Evolutionary conservation across 2,113 vertebrate genomes (phyloP), one percentile per base, ranked within the genome.

Genomic region (Triplophysa siluroides): DNA sequence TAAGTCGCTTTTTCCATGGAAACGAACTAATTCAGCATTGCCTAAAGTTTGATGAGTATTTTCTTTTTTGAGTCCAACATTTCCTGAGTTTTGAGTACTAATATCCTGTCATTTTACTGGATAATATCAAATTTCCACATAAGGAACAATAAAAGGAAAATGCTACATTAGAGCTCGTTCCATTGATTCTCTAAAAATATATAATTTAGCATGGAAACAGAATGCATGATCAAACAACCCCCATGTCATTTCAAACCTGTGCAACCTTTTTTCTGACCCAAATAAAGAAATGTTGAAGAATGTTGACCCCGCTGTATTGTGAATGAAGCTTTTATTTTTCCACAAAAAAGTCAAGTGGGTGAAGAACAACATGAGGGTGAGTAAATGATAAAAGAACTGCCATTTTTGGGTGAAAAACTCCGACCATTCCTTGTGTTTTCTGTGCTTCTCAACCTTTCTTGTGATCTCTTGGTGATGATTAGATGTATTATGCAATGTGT

Each of bases 1-100:
- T 24, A 19, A 38, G 56, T 29, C 13, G 33, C 47, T 14, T 79
- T 72, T 71, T 72, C 43, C 68, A 79, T 64, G 54, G n/a, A 58
- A 58, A 21, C 21, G n/a, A 58, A 58, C 19, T 9, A 58, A 21
- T 58, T 58, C 8, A 58, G 45, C 19, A 14, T 56, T 38, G 10
- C n/a, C 54, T 50, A 54, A 13, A 6, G 50, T 19, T 29, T 64
- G 52, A 74, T n/a, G 60, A 21, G 33, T 61, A 29, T 61, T 56
- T 79, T 11, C 41, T 29, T 16, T 47, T 18, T 50, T 41, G 21
- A 71, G 14, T 12, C 6, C 33, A 38, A 38, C 33, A 38, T 38
- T 38, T 38, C 33, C 33, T 38, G 33, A 38, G 33, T 24, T 61
- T 21, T 61, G 45, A 61, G 21, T 13, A 38, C 33, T 8, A 26